Evolutionary conservation across 2,113 vertebrate species (phyloP).

Genomic region (Chloebia gouldiae): DNA sequence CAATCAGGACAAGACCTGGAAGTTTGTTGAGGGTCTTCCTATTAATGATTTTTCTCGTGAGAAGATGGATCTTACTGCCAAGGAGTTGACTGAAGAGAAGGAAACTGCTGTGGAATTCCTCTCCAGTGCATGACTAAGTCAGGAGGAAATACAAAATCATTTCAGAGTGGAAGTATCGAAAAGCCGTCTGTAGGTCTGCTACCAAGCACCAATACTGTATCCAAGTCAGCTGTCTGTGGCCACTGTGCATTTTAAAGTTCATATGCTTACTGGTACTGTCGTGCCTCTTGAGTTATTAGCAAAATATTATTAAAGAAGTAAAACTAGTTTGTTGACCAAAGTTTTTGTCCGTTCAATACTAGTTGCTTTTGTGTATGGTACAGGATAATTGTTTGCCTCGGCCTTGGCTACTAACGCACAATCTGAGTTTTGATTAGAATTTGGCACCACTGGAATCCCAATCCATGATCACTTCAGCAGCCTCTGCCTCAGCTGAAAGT

Average conservation of each 20-base stretch:
- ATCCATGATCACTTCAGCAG: not conserved
- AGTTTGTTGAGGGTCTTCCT: slow-evolving; percentile 86
- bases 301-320: slow-evolving; percentile 24
- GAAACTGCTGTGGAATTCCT: slow-evolving; percentile 91
- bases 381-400: slow-evolving; percentile 13
- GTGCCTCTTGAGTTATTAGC: slow-evolving; percentile 66
- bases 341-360: slow-evolving; percentile 1
- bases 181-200: slow-evolving; percentile 80
- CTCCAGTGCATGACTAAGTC: slow-evolving; percentile 80
- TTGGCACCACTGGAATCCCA: not conserved
- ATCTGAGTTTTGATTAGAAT: not conserved
- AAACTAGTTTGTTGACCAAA: slow-evolving; percentile 64
- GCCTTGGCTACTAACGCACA: slow-evolving; percentile 42
- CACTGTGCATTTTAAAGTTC: slow-evolving; percentile 52
- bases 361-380: slow-evolving; percentile 35
- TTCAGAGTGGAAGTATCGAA: slow-evolving; percentile 75
- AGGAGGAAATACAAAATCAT: slow-evolving; percentile 26
- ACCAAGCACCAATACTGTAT: slow-evolving; percentile 48
- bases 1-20: slow-evolving; percentile 90
- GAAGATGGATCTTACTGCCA: slow-evolving; percentile 91
- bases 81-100: slow-evolving; percentile 91
- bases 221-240: slow-evolving; percentile 52
- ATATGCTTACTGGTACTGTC: slow-evolving; percentile 61
- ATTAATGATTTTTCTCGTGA: slow-evolving; percentile 90
- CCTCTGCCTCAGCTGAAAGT: not conserved